These are phyloP conservation scores for Orycteropus afer DNA, from an alignment of 2,113 vertebrate species.

Conservation along the genomic window DNA sequence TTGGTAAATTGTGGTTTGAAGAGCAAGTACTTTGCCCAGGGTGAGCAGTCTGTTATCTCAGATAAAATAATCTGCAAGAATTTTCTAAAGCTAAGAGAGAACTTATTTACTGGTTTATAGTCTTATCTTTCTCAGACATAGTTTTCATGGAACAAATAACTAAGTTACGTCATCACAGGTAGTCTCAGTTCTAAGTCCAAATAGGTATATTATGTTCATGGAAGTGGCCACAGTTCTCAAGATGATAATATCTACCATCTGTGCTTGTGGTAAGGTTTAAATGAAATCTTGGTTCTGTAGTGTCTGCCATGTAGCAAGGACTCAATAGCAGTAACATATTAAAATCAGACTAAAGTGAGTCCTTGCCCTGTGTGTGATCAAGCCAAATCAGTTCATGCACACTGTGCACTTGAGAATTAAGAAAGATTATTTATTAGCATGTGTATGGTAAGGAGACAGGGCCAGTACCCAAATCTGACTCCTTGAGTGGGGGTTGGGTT, in stretches of 20 bases:
- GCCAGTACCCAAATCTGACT: too few relatives aligned
- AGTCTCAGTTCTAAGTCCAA: constrained; percentile 19
- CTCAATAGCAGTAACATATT: not conserved
- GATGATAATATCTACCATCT: not conserved
- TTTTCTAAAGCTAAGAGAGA: constrained; percentile 16
- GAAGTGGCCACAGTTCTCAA: not conserved
- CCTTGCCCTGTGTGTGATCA: too few relatives aligned
- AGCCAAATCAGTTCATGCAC: too few relatives aligned
- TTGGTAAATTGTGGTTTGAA: not conserved
- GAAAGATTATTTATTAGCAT: too few relatives aligned
- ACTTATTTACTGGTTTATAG: not conserved
- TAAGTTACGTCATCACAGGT: not conserved
- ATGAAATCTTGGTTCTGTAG: not conserved
- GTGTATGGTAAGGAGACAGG: too few relatives aligned
- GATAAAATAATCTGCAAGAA: not conserved
- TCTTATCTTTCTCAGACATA: not conserved
- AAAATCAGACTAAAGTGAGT: too few relatives aligned
- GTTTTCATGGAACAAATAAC: not conserved
- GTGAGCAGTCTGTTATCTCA: not conserved
- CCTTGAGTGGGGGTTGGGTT: too few relatives aligned
- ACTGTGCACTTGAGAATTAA: too few relatives aligned
- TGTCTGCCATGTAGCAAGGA: not conserved
- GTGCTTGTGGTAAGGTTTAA: not conserved
- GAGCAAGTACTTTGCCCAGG: not conserved
- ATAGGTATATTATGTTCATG: not conserved